Base-by-base conservation (phyloP, 2,888 invertebrate species). In the Geotrupes spiniger region DNA sequence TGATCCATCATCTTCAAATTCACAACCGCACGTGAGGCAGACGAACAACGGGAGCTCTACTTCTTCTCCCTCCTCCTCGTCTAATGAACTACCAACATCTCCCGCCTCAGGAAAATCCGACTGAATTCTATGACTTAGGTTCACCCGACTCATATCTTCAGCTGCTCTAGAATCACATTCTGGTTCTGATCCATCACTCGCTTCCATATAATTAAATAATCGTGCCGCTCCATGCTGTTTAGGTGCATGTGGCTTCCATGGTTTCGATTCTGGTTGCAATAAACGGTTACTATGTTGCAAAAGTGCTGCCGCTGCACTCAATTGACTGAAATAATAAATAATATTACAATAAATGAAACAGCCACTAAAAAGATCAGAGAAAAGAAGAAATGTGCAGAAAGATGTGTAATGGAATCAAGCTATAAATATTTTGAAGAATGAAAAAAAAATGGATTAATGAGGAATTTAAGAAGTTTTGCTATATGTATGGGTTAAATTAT, bases 121-220 rank as follows among this genome's bases (percentile, higher is more conserved):
- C 66, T 72, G 71, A 39, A 72, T 69, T 46, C 71, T 63, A 48
- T 72, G 73, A 49, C 61, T 68, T 51, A 69, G 59, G 52, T 63
- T 64, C 17, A 68, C 46, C 47, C 72, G 64, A 45, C 63, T 65
- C 67, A 72, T 68, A 31, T 72, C 69, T 59, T 70, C 71, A 64
- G 76, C 74, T 67, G 57, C 54, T 17, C 56, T 48, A 21, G 65
- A 64, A 50, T 74, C 74, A 64, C 77, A 76, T 64, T 74, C 74
- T 14, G 78, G 78, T 66, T 82, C 84, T 46, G 84, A 84, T 61
- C 84, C 84, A 74, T 85, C 85, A 59, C 79, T 82, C 54, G 86
- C 87, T 74, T 83, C 87, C 77, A 84, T 78, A 77, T 82, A 87
- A 64, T 81, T 85, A 75, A 85, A 85, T 45, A 85, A 77, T 50